Conservation (phyloP, 1,140 invertebrate genomes). For the Hypothenemus hampei region DNA sequence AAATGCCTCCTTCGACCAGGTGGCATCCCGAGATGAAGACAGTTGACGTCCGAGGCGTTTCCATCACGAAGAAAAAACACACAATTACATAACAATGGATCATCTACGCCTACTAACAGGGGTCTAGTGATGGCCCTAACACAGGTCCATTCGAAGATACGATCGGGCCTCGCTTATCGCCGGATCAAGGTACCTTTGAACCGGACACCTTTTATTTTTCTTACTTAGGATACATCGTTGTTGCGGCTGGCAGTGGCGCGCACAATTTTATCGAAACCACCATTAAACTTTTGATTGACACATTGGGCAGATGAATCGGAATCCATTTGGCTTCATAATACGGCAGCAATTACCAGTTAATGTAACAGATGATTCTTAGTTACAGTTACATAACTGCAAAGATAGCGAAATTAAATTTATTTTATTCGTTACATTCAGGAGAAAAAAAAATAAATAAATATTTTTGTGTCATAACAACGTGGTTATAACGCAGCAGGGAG, state of each 20-base stretch:
- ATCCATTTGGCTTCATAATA: too few relatives aligned
- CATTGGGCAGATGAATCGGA: too few relatives aligned
- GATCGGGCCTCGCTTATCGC: slow-evolving; percentile 37
- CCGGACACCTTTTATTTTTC: neutral
- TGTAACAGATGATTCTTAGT: too few relatives aligned
- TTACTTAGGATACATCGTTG: neutral
- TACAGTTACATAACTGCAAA: too few relatives aligned
- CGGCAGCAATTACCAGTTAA: too few relatives aligned
- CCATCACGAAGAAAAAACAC: slow-evolving; percentile 45
- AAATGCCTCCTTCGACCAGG: slow-evolving; percentile 35
- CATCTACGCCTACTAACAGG: slow-evolving; percentile 46
- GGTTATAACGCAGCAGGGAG: slow-evolving; percentile 28
- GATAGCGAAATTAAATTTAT: too few relatives aligned
- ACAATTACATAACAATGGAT: slow-evolving; percentile 46
- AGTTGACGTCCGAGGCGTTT: slow-evolving; percentile 44
- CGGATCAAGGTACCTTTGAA: slow-evolving; percentile 28
- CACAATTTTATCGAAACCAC: too few relatives aligned
- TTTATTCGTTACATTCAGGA: too few relatives aligned
- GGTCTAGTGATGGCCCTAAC: slow-evolving; percentile 44
- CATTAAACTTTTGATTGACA: too few relatives aligned
- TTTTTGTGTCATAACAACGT: slow-evolving; percentile 36
- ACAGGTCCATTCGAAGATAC: slow-evolving; percentile 39
- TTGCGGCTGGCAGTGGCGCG: slow-evolving; percentile 1
- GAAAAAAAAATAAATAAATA: too few relatives aligned
- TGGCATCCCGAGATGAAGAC: slow-evolving; percentile 40